Evolutionary conservation across 1,140 invertebrate genomes (phyloP), one percentile per base, ranked within the genome.

Genomic region (Matsumurasca onukii): DNA sequence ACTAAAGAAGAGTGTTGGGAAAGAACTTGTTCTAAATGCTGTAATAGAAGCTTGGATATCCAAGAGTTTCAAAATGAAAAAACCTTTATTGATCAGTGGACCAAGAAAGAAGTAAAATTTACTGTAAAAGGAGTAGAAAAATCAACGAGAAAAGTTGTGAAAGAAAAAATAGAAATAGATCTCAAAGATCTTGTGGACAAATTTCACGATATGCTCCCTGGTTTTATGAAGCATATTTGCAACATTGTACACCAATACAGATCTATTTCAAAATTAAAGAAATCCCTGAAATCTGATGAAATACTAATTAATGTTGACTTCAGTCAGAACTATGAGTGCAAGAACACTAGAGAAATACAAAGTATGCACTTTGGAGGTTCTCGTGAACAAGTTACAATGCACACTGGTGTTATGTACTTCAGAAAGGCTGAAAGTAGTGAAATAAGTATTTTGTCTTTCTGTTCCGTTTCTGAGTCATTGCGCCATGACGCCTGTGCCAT

Each of bases 311-410:
- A 76, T 63, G 73, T 78, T 52, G 76, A 79, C 69, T 78, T 78
- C 71, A 72, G 71, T 31, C 70, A 78, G 66, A 79, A 79, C 62
- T 77, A 75, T 70, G 71, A 63, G 13, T 74, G 70, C 31, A 78
- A 79, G 70, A 77, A 78, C 69, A 61, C 52, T 31, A 71, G 73
- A 39, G 74, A 77, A 74, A 76, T 79, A 30, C 77, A 79, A 73
- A 72, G 73, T 30, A 69, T 70, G 9, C 74, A 75, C 51, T 78
- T 78, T 66, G 73, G 75, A 13, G 73, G 65, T 15, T 76, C 73
- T 9, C 71, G 73, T 66, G 67, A 70, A 31, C 76, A 78, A 69
- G 66, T 77, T 64, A 69, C 74, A n/a, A 72, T 78, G 31, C 77
- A 79, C 70, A 79, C 77, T 68, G 78, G 77, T 9, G 75, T 75